Percentiles rank a stretch among this genome's conserved stretches.
These are phyloP conservation scores for Chitala chitala DNA, from an alignment of 2,113 vertebrate genomes.

Conservation along the genomic window DNA sequence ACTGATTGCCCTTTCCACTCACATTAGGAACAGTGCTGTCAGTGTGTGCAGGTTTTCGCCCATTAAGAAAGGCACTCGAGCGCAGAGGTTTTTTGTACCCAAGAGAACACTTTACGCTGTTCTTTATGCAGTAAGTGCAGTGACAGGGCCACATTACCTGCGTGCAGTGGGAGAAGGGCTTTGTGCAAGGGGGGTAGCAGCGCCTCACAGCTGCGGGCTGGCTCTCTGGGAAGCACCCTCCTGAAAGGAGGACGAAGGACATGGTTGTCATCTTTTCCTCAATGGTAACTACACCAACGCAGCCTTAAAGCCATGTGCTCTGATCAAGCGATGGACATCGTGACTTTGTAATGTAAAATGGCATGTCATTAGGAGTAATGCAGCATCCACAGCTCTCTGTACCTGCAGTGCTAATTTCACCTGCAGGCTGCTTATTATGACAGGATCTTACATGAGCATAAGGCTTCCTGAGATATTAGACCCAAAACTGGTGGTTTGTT, in stretches of 20 bases:
- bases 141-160: slow-evolving; percentile 67
- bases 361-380: not conserved
- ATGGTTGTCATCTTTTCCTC: slow-evolving; percentile 33
- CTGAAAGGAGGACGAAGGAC: slow-evolving; percentile 62
- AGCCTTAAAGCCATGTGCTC: slow-evolving; percentile 55
- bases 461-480: too few relatives aligned
- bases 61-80: not conserved
- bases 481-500: not conserved
- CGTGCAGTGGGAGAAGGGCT: slow-evolving; percentile 94
- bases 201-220: slow-evolving; percentile 73
- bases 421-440: not conserved
- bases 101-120: too few relatives aligned
- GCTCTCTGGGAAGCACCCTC: slow-evolving; percentile 76
- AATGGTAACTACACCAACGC: slow-evolving; percentile 56
- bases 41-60: not conserved
- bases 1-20: not conserved
- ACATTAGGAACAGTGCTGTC: not conserved
- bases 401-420: not conserved
- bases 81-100: too few relatives aligned
- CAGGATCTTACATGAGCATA: too few relatives aligned
- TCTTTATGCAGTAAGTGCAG: not conserved
- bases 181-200: slow-evolving; percentile 85
- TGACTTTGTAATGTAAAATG: not conserved
- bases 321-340: slow-evolving; percentile 53
- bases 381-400: not conserved